Percentiles rank a stretch among this genome's conserved stretches.
These are phyloP conservation scores for Leptinotarsa tumamoca DNA, from an alignment of 2,888 invertebrate genomes.

Conservation along the genomic window DNA sequence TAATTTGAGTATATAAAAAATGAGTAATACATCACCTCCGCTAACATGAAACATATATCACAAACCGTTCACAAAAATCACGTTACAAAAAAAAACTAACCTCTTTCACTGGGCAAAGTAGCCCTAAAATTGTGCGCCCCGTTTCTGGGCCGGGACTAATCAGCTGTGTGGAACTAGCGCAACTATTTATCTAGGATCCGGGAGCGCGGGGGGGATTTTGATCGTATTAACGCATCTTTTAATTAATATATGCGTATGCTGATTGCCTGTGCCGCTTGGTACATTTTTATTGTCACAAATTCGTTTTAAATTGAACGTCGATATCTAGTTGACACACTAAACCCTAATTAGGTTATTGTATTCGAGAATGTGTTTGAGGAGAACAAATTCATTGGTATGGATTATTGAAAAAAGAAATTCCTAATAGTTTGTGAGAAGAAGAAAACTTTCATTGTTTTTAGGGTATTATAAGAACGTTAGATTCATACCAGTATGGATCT, in stretches of 20 bases:
- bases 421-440: neutral
- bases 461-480: too few species aligned
- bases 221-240: slow-evolving; percentile 48
- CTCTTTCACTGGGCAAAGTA: slow-evolving; percentile 44
- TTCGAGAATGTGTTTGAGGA: neutral
- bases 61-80: slow-evolving; percentile 21
- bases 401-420: neutral
- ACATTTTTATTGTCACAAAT: slow-evolving; percentile 26
- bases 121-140: slow-evolving; percentile 54
- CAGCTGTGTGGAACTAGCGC: slow-evolving; percentile 39
- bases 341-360: neutral
- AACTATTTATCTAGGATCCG: slow-evolving; percentile 47
- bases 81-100: slow-evolving; percentile 31
- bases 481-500: too few species aligned
- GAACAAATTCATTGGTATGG: neutral
- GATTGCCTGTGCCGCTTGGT: slow-evolving; percentile 38
- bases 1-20: neutral
- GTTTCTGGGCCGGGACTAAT: slow-evolving; percentile 57
- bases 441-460: too few species aligned
- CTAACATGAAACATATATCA: slow-evolving; percentile 12
- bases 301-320: slow-evolving; percentile 23
- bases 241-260: slow-evolving; percentile 44
- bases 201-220: slow-evolving; percentile 42
- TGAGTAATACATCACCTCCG: slow-evolving; percentile 4
- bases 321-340: neutral